Evolutionary conservation across 2,888 invertebrate species (phyloP).

Genomic region (Phyllotreta cruciferae): DNA sequence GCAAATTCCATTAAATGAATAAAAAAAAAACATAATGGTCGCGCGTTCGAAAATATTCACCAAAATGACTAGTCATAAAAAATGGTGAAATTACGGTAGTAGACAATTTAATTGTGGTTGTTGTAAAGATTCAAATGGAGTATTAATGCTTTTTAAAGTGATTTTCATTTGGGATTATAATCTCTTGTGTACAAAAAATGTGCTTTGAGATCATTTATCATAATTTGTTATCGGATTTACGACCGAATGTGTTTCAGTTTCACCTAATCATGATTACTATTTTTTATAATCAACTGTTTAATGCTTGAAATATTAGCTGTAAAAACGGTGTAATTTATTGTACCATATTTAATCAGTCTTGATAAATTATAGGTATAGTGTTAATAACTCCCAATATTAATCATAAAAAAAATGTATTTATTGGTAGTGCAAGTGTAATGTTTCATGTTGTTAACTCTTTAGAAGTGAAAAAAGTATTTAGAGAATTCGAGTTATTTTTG

Average conservation of each 20-base stretch:
- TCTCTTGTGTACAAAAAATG: conserved; percentile 1
- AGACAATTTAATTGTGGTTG: conserved; percentile 1
- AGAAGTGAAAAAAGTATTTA: neutral
- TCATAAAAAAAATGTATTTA: too few species aligned
- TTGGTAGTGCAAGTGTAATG: too few species aligned
- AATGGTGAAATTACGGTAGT: conserved; percentile 1
- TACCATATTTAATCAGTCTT: too few species aligned
- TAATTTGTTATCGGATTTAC: conserved; percentile 3
- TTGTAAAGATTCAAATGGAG: conserved; percentile 2
- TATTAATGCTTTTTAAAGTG: conserved; percentile 13
- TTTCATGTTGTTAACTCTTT: too few species aligned
- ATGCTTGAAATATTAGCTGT: too few species aligned
- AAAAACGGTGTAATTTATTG: too few species aligned
- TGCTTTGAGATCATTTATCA: neutral
- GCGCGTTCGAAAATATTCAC: conserved; percentile 11
- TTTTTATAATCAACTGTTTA: neutral
- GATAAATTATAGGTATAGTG: too few species aligned
- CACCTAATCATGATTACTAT: neutral
- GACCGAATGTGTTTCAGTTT: neutral
- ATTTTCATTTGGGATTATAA: conserved; percentile 7
- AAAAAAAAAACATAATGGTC: conserved; percentile 22
- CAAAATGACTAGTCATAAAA: conserved; percentile 6
- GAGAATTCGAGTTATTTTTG: neutral
- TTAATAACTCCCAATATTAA: too few species aligned
- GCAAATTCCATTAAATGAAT: conserved; percentile 20